Conservation (phyloP, 2,888 invertebrate genomes). For the Heteropelma amictum region DNA sequence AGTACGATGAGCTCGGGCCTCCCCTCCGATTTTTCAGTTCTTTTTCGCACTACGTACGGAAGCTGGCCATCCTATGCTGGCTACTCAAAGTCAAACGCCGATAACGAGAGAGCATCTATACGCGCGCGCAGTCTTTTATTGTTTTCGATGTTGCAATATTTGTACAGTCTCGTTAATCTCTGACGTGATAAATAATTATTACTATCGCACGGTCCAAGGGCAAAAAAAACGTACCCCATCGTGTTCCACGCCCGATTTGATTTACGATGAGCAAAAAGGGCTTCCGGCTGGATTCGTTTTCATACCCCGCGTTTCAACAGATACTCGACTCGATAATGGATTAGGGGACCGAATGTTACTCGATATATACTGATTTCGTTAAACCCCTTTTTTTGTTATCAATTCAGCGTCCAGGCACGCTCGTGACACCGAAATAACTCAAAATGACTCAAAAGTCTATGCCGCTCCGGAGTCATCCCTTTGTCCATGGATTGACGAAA, state of each 20-base stretch:
- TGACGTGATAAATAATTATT: slow-evolving; percentile 19
- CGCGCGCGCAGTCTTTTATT: background rate
- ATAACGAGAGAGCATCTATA: slow-evolving; percentile 32
- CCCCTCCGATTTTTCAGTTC: background rate
- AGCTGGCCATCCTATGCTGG: too few species aligned
- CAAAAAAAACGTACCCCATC: too few species aligned
- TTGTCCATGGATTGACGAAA: too few species aligned
- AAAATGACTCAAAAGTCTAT: slow-evolving; percentile 46
- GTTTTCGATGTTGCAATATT: slow-evolving; percentile 1
- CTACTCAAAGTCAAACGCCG: slow-evolving; percentile 18
- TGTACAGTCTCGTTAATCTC: background rate
- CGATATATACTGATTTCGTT: slow-evolving; percentile 59
- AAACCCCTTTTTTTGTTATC: slow-evolving; percentile 57
- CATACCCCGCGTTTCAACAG: background rate
- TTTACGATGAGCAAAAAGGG: background rate
- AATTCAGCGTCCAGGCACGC: slow-evolving; percentile 44
- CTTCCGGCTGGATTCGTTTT: background rate
- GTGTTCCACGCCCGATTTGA: background rate
- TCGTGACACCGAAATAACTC: background rate
- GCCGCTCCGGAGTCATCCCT: too few species aligned
- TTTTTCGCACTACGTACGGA: too few species aligned
- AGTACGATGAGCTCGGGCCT: slow-evolving; percentile 2
- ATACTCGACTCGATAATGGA: slow-evolving; percentile 44
- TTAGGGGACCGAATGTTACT: slow-evolving; percentile 28
- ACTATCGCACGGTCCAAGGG: background rate